Percentiles rank a stretch among this genome's conserved stretches.
Evolutionary conservation across 2,888 invertebrate species (phyloP).

Genomic region (Lobophora halterata): DNA sequence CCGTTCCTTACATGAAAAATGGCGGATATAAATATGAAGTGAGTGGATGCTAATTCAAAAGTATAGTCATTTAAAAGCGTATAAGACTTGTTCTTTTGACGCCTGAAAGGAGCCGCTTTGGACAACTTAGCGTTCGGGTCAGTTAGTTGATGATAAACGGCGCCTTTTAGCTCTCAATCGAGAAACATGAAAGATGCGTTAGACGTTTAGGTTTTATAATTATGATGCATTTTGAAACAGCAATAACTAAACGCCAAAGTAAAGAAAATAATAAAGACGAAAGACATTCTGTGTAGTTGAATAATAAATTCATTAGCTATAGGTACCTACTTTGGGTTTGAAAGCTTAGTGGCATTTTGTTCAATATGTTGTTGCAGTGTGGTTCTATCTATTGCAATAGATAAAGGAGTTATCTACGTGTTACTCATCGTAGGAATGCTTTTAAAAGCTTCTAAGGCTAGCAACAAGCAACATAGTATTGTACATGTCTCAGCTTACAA

Average conservation of each 20-base stretch:
- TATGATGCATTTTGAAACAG: slow-evolving; percentile 8
- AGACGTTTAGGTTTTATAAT: slow-evolving; percentile 19
- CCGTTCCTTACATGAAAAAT: slow-evolving; percentile 68
- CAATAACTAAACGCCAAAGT: neutral
- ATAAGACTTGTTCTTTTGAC: slow-evolving; percentile 43
- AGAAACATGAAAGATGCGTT: slow-evolving; percentile 19
- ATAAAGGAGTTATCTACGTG: slow-evolving; percentile 37
- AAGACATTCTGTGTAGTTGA: too few relatives aligned
- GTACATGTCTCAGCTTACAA: slow-evolving; percentile 61
- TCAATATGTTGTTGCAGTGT: slow-evolving; percentile 20
- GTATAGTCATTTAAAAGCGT: slow-evolving; percentile 52
- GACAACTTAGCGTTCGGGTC: slow-evolving; percentile 31
- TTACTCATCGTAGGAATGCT: slow-evolving; percentile 65
- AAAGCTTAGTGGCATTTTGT: slow-evolving; percentile 14
- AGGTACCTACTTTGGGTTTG: slow-evolving; percentile 3
- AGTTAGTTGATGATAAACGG: slow-evolving; percentile 26
- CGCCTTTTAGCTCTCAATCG: slow-evolving; percentile 21
- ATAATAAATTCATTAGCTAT: too few relatives aligned
- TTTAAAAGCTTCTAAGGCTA: slow-evolving; percentile 53
- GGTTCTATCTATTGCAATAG: slow-evolving; percentile 33
- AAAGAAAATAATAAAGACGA: too few relatives aligned
- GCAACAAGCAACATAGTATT: slow-evolving; percentile 52
- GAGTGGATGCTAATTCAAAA: slow-evolving; percentile 65
- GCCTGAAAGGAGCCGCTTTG: slow-evolving; percentile 44
- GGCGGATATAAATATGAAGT: slow-evolving; percentile 64